These are phyloP conservation scores for Ametastegia equiseti DNA, from an alignment of 2,888 invertebrate species.

Conservation along the genomic window DNA sequence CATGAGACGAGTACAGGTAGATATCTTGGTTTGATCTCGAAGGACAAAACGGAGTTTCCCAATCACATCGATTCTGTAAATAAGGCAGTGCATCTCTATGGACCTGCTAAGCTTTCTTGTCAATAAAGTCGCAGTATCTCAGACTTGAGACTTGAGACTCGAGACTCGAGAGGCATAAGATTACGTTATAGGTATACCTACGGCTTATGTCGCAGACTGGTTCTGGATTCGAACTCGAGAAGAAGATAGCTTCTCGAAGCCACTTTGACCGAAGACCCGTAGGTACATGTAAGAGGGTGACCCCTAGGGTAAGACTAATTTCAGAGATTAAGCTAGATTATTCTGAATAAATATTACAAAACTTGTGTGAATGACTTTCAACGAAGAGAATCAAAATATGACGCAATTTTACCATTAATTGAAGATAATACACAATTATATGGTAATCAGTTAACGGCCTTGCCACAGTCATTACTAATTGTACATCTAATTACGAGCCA, in stretches of 20 bases:
- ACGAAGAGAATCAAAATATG: neutral
- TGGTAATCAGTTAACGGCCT: neutral
- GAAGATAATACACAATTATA: neutral
- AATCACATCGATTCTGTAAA: neutral
- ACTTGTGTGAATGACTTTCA: neutral
- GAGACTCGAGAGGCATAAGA: neutral
- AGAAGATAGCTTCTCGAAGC: neutral
- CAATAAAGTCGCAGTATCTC: neutral
- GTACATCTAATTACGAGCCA: neutral
- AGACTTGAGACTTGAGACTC: too few relatives aligned
- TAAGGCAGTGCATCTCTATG: neutral
- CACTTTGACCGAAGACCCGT: neutral
- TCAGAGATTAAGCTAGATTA: neutral
- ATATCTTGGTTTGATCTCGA: neutral
- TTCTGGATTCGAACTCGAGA: neutral
- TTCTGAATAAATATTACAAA: too few relatives aligned
- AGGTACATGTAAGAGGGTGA: neutral
- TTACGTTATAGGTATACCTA: neutral
- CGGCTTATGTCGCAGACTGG: neutral
- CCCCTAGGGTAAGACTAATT: neutral
- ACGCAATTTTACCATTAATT: neutral
- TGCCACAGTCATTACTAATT: neutral
- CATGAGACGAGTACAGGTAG: neutral
- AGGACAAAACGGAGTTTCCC: conserved; percentile 13
- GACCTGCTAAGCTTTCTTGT: neutral